Conservation (phyloP, 2,797 vertebrate species). For the Eospalax fontanierii region DNA sequence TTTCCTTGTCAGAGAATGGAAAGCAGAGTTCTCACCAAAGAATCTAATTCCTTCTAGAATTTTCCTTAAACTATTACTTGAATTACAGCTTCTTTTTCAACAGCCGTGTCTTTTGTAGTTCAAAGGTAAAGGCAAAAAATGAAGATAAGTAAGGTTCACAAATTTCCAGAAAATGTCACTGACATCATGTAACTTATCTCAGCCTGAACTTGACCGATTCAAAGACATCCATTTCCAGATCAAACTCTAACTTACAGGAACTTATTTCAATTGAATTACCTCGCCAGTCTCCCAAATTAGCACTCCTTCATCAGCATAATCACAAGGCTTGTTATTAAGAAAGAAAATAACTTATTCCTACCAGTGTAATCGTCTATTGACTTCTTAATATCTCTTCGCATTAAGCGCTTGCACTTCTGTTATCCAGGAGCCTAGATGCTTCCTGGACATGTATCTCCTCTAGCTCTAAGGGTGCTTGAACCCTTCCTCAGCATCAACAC, state of each 20-base stretch:
- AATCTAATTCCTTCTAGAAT: constrained; percentile 57
- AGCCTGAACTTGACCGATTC: constrained; percentile 42
- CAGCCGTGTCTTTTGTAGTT: neutral
- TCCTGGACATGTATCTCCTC: neutral
- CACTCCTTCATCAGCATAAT: neutral
- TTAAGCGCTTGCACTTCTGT: neutral
- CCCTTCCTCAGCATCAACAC: neutral
- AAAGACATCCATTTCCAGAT: constrained; percentile 36
- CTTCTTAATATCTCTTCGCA: neutral
- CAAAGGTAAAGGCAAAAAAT: constrained; percentile 19
- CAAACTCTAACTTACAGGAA: constrained; percentile 25
- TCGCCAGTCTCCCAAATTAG: constrained; percentile 2
- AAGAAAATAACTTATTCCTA: constrained; percentile 23
- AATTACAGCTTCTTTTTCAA: constrained; percentile 21
- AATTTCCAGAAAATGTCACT: constrained; percentile 35
- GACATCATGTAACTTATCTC: neutral
- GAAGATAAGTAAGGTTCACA: constrained; percentile 7
- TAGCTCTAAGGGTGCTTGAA: neutral
- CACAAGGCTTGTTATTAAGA: neutral
- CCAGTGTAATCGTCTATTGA: neutral
- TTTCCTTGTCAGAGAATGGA: constrained; percentile 51
- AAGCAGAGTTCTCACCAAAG: constrained; percentile 29
- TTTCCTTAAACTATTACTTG: constrained; percentile 63
- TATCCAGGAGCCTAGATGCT: neutral
- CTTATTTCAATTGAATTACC: constrained; percentile 39